These are phyloP conservation scores for Leptinotarsa rubiginosa DNA, from an alignment of 2,888 invertebrate species.

Conservation along the genomic window DNA sequence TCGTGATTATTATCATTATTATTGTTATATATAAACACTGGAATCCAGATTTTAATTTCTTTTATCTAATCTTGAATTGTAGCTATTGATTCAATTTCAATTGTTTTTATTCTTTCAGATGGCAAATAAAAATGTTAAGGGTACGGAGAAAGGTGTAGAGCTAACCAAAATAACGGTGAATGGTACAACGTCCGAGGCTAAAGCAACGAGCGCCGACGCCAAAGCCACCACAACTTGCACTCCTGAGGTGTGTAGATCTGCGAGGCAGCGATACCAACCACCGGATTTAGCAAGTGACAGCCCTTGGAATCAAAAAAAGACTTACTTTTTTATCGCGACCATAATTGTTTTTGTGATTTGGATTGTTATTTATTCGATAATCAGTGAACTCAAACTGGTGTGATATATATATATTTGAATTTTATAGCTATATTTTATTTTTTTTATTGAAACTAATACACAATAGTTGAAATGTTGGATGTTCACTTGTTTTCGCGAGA, in stretches of 20 bases:
- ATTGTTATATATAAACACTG: no score
- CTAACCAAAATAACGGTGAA: constrained; percentile 57
- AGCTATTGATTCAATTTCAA: no score
- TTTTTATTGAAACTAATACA: constrained; percentile 6
- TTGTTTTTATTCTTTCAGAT: constrained; percentile 63
- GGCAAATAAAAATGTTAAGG: constrained; percentile 65
- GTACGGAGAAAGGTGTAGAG: constrained; percentile 59
- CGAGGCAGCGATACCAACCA: constrained; percentile 59
- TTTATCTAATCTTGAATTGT: no score
- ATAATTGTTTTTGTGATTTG: constrained; percentile 67
- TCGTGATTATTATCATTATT: no score
- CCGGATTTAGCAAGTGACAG: constrained; percentile 66
- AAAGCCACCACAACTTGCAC: constrained; percentile 53
- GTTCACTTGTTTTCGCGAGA: neutral
- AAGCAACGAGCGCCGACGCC: neutral
- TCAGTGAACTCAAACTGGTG: constrained; percentile 59
- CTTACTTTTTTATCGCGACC: constrained; percentile 66
- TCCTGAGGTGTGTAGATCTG: constrained; percentile 63
- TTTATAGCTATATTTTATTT: constrained; percentile 23
- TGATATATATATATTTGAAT: constrained; percentile 49
- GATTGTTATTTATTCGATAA: constrained; percentile 65
- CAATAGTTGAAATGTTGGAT: neutral
- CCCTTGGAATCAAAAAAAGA: constrained; percentile 69
- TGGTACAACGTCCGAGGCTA: constrained; percentile 36
- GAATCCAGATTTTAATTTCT: no score